Conservation (phyloP, 2,797 vertebrate genomes). For the Pipistrellus pipistrellus region DNA sequence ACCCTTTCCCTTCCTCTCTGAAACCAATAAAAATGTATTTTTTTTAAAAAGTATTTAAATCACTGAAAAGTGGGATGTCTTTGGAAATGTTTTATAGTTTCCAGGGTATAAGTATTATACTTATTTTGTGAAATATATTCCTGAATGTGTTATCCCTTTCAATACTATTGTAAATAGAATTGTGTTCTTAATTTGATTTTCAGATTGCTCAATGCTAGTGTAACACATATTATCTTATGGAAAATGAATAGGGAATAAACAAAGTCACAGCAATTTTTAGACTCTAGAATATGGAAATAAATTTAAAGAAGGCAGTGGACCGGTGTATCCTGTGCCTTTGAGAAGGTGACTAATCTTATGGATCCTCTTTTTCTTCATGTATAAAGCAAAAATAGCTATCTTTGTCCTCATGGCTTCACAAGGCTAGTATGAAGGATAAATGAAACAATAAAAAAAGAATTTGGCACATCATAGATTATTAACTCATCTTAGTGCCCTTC, state of each 20-base stretch:
- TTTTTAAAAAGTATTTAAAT: background rate
- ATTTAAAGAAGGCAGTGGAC: background rate
- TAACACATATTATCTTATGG: background rate
- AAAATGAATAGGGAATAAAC: background rate
- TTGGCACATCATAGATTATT: background rate
- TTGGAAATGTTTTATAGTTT: background rate
- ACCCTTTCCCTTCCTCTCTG: background rate
- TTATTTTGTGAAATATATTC: slow-evolving; percentile 44
- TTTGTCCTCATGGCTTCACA: background rate
- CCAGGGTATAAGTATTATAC: background rate
- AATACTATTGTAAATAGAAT: slow-evolving; percentile 1
- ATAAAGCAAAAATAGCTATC: background rate
- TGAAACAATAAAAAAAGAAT: background rate
- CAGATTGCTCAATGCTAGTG: background rate
- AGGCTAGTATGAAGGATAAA: background rate
- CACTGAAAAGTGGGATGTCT: background rate
- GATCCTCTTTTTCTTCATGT: background rate
- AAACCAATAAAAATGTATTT: background rate
- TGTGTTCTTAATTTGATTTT: slow-evolving; percentile 52
- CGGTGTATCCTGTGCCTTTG: background rate
- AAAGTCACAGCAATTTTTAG: background rate
- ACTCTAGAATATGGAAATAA: background rate
- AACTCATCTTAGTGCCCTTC: background rate
- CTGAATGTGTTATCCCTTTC: slow-evolving; percentile 31
- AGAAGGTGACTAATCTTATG: background rate